phyloP scores from a whole-genome alignment of 2,113 vertebrate species.

The Eclectus roratus region DNA sequence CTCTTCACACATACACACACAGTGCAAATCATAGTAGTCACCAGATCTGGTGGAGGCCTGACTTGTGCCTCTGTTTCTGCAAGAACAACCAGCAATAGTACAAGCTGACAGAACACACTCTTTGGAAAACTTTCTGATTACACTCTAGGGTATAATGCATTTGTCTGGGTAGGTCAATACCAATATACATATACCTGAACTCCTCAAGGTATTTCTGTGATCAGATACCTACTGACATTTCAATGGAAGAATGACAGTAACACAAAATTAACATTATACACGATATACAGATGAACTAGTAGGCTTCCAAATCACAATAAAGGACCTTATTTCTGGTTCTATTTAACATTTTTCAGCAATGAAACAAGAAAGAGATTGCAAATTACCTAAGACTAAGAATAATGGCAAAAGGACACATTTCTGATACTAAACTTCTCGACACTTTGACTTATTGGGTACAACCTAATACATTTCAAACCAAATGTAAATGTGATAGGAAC shows the following conservation, averaged over 20 bases:
- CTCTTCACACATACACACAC: fast-evolving
- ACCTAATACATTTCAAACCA: neutral
- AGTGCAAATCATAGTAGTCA: neutral
- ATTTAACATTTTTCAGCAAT: neutral
- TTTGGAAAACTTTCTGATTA: neutral
- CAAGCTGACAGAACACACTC: neutral
- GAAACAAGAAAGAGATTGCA: neutral
- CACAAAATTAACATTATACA: neutral
- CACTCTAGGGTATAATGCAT: neutral
- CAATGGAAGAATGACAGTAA: neutral
- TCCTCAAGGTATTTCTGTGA: neutral
- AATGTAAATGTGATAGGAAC: neutral
- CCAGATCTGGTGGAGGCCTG: neutral
- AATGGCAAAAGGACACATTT: neutral
- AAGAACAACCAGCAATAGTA: neutral
- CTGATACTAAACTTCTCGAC: neutral
- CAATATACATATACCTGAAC: neutral
- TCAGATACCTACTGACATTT: neutral
- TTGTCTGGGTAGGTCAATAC: neutral
- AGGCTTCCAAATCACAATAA: neutral
- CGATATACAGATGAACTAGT: neutral
- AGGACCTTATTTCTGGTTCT: neutral
- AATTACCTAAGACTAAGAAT: neutral
- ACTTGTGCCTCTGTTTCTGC: neutral
- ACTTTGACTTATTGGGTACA: neutral